Evolutionary conservation across 1,140 invertebrate species (phyloP).

Genomic region (Tetraneura akinire): DNA sequence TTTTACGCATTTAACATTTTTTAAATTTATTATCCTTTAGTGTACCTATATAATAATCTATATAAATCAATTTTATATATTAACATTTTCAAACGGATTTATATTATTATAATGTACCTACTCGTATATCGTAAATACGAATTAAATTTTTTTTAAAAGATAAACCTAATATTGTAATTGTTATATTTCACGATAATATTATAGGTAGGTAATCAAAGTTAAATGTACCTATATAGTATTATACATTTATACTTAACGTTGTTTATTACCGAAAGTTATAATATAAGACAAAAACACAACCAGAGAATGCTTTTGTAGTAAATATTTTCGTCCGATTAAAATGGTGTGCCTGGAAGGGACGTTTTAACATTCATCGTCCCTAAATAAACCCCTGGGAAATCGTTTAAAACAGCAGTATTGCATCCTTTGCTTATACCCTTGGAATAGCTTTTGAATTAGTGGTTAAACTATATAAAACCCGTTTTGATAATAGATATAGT

Average conservation of each 20-base stretch:
- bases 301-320: constrained; percentile 31
- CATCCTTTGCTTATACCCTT: not conserved
- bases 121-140: too few relatives aligned
- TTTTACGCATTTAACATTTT: too few relatives aligned
- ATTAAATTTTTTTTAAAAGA: too few relatives aligned
- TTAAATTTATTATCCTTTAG: too few relatives aligned
- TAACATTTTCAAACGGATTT: too few relatives aligned
- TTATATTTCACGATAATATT: too few relatives aligned
- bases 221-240: not conserved
- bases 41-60: too few relatives aligned
- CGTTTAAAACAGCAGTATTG: constrained; percentile 18
- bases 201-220: not conserved
- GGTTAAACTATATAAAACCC: constrained; percentile 24
- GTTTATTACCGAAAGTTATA: constrained; percentile 29
- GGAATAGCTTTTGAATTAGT: constrained; percentile 31
- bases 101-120: too few relatives aligned
- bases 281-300: constrained; percentile 15
- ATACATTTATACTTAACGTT: not conserved
- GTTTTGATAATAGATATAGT: constrained; percentile 26
- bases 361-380: constrained; percentile 36
- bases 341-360: constrained; percentile 30
- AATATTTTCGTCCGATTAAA: constrained; percentile 36
- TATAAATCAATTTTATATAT: too few relatives aligned
- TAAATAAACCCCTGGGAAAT: constrained; percentile 42
- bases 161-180: too few relatives aligned